These are phyloP conservation scores for Athalia circularis DNA, from an alignment of 2,888 invertebrate species.

Conservation along the genomic window DNA sequence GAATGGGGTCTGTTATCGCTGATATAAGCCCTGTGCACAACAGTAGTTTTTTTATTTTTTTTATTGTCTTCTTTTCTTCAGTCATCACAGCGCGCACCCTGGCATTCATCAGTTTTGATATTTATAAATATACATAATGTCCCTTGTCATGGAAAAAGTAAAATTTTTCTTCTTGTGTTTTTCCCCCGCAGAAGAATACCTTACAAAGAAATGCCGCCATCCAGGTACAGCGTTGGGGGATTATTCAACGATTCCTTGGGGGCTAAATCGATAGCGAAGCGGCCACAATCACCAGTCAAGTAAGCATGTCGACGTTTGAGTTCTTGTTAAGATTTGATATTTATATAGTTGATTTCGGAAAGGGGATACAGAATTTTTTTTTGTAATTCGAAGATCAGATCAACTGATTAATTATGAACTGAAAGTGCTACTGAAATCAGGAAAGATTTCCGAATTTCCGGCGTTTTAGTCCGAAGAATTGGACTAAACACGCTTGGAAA, in stretches of 20 bases:
- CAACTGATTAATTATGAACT: too few species aligned
- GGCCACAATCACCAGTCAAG: slow-evolving; percentile 14
- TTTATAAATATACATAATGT: too few species aligned
- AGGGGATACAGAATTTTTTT: too few species aligned
- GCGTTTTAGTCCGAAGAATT: not conserved
- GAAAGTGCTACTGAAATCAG: too few species aligned
- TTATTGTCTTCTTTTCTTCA: not conserved
- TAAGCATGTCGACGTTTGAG: not conserved
- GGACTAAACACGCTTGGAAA: not conserved
- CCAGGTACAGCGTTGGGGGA: slow-evolving; percentile 10
- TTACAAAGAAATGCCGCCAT: slow-evolving; percentile 18
- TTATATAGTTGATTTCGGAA: too few species aligned
- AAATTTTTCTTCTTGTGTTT: not conserved
- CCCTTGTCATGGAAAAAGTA: too few species aligned
- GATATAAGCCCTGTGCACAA: slow-evolving; percentile 8
- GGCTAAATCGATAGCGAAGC: not conserved
- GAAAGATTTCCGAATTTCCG: too few species aligned
- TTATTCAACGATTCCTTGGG: not conserved
- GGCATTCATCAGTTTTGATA: not conserved
- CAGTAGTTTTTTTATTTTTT: not conserved
- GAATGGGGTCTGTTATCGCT: slow-evolving; percentile 15
- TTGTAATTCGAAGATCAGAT: too few species aligned
- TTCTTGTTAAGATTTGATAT: not conserved
- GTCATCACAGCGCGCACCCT: not conserved
- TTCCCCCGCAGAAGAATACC: not conserved